phyloP scores from a whole-genome alignment of 2,113 vertebrate genomes.

The Gopherus evgoodei region DNA sequence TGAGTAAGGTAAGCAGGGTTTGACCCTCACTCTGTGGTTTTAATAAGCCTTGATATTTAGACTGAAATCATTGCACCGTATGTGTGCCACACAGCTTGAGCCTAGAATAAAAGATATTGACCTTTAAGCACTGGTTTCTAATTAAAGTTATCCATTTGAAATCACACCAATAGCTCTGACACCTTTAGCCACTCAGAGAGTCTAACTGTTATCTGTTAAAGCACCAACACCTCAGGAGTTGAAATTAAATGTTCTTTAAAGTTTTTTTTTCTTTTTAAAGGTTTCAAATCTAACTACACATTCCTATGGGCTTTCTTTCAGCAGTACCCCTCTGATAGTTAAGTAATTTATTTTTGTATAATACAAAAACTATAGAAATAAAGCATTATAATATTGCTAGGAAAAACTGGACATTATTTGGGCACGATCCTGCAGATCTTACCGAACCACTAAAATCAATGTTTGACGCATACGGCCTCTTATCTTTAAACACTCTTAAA shows the following conservation, averaged over 20 bases:
- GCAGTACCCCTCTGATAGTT: not conserved
- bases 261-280: not conserved
- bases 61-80: not conserved
- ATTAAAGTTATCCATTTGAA: slow-evolving; percentile 37
- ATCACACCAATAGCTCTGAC: not conserved
- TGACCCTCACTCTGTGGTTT: not conserved
- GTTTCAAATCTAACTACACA: not conserved
- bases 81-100: slow-evolving; percentile 1
- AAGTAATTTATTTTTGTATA: not conserved
- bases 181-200: slow-evolving; percentile 12
- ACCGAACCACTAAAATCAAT: not conserved
- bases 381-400: not conserved
- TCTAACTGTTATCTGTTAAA: slow-evolving; percentile 6
- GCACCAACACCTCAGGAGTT: not conserved
- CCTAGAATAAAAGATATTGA: slow-evolving; percentile 48
- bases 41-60: not conserved
- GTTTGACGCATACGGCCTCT: not conserved
- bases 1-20: not conserved
- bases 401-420: not conserved
- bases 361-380: not conserved
- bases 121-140: slow-evolving; percentile 39
- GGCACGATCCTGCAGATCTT: not conserved
- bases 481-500: not conserved
- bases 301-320: not conserved
- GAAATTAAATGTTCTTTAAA: slow-evolving; percentile 6